phyloP scores from a whole-genome alignment of 2,797 vertebrate species.

The Leptatherina wallacei region DNA sequence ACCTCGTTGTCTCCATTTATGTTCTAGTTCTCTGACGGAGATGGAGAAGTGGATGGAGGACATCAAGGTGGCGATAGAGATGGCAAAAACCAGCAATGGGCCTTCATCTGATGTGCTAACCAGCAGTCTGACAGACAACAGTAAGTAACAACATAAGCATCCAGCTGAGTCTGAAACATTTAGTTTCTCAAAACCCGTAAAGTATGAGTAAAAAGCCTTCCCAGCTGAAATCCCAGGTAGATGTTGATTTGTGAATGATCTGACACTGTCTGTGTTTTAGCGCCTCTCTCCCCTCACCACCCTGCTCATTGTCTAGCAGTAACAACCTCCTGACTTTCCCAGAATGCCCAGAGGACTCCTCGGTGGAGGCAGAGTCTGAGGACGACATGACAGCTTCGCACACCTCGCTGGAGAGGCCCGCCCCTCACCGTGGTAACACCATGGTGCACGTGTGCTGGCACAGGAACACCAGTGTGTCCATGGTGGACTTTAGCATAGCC shows the following conservation, averaged over 20 bases:
- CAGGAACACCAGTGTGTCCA: constrained; percentile 98
- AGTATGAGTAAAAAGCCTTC: neutral
- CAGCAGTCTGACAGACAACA: constrained; percentile 87
- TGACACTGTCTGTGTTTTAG: constrained; percentile 63
- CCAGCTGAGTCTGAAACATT: neutral
- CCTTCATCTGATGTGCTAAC: constrained; percentile 86
- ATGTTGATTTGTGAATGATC: constrained; percentile 43
- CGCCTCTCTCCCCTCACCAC: constrained; percentile 48
- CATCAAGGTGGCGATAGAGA: constrained; percentile 91
- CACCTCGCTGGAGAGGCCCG: constrained; percentile 89
- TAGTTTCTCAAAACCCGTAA: neutral
- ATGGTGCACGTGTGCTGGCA: constrained; percentile 99
- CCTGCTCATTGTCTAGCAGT: constrained; percentile 63
- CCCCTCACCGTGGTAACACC: constrained; percentile 96
- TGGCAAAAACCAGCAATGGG: constrained; percentile 89
- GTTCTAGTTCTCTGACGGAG: constrained; percentile 86
- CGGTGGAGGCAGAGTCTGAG: constrained; percentile 93
- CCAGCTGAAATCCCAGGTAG: constrained; percentile 1
- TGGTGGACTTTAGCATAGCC: constrained; percentile 98
- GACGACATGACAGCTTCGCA: constrained; percentile 91
- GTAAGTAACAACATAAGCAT: constrained; percentile 74
- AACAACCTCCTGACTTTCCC: constrained; percentile 83
- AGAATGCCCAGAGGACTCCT: constrained; percentile 92
- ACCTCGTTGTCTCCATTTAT: constrained; percentile 18
- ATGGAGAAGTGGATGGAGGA: constrained; percentile 98